phyloP scores from a whole-genome alignment of 2,888 invertebrate species.

The Pseudanteris insignis region DNA sequence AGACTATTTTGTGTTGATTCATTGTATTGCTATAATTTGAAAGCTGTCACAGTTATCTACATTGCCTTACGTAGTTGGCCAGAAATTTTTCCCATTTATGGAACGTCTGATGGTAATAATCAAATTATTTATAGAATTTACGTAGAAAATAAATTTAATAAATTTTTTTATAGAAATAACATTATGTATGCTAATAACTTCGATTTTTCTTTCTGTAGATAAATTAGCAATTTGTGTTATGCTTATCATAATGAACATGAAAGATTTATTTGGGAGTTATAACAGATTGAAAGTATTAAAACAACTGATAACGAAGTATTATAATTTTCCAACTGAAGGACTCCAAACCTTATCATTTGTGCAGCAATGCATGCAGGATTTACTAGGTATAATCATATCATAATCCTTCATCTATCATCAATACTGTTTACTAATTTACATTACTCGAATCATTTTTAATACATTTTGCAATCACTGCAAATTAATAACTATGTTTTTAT shows the following conservation, averaged over 20 bases:
- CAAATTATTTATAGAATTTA: not conserved
- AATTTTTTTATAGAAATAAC: no score
- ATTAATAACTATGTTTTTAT: no score
- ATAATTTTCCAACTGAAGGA: slow-evolving; percentile 62
- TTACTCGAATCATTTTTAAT: no score
- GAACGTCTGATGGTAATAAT: slow-evolving; percentile 18
- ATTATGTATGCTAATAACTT: no score
- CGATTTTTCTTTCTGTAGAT: slow-evolving; percentile 62
- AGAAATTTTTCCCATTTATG: slow-evolving; percentile 63
- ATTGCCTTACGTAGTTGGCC: slow-evolving; percentile 66
- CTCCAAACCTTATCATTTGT: slow-evolving; percentile 54
- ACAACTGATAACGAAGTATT: slow-evolving; percentile 59
- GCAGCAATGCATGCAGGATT: slow-evolving; percentile 56
- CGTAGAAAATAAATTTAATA: not conserved
- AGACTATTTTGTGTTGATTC: slow-evolving; percentile 66
- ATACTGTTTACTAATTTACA: no score
- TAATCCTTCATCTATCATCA: no score
- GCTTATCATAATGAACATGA: slow-evolving; percentile 58
- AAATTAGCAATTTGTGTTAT: slow-evolving; percentile 63
- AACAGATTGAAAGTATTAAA: slow-evolving; percentile 59
- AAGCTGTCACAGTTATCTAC: slow-evolving; percentile 62
- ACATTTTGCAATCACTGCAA: no score
- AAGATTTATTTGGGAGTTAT: slow-evolving; percentile 40
- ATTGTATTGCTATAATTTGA: slow-evolving; percentile 64
- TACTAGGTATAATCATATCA: no score